phyloP scores from a whole-genome alignment of 1,140 invertebrate species.

The Littorina saxatilis region DNA sequence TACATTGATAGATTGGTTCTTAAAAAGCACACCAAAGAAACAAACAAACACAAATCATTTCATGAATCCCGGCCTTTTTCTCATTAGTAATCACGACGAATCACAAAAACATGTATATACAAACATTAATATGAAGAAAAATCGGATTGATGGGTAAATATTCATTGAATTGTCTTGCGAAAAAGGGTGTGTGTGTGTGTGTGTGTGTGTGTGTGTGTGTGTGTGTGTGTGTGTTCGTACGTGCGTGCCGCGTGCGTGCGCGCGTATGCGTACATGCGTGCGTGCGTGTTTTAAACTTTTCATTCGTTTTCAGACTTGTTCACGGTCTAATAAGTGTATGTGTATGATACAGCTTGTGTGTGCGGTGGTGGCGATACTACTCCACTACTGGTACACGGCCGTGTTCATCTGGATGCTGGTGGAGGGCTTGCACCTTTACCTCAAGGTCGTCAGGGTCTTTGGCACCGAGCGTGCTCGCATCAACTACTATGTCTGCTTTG shows the following conservation, averaged over 20 bases:
- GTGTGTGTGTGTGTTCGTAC: too few species aligned
- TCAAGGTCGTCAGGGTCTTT: slow-evolving; percentile 65
- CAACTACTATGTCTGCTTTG: slow-evolving; percentile 60
- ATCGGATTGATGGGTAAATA: too few species aligned
- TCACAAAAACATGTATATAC: neutral
- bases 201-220: neutral
- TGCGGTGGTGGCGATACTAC: slow-evolving; percentile 56
- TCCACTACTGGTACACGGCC: slow-evolving; percentile 64
- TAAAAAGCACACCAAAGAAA: too few species aligned
- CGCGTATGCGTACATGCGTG: too few species aligned
- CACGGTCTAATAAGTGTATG: too few species aligned
- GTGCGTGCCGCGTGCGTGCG: too few species aligned
- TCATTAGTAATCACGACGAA: neutral
- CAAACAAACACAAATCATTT: too few species aligned
- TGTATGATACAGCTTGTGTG: slow-evolving; percentile 53
- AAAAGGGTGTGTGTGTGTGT: too few species aligned
- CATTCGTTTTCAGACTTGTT: neutral
- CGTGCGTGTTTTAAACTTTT: neutral
- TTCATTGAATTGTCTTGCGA: too few species aligned
- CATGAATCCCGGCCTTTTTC: neutral
- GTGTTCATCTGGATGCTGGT: slow-evolving; percentile 69
- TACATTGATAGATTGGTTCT: too few species aligned
- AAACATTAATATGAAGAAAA: neutral
- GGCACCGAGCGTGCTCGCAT: slow-evolving; percentile 54
- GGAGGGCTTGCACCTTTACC: slow-evolving; percentile 67